A percentile compares a stretch with the other conserved stretches of the same genome.
Evolutionary conservation across 1,140 invertebrate genomes (phyloP).

Genomic region (Drosophila arizonae): DNA sequence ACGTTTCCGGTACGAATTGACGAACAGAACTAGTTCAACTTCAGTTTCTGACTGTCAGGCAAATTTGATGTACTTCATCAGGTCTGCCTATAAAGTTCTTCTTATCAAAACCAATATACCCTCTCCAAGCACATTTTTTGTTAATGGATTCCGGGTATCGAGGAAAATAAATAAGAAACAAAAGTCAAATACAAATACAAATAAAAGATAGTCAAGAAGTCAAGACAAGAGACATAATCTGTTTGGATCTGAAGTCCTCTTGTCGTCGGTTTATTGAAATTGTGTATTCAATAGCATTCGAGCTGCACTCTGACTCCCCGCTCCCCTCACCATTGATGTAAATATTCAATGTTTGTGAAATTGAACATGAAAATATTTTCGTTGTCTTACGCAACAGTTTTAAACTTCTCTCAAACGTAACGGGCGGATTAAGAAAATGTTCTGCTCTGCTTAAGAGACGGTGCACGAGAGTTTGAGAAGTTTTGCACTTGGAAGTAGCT

Average conservation of each 20-base stretch:
- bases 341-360: constrained; percentile 1
- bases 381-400: not conserved
- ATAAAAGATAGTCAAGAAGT: not conserved
- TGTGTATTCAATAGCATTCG: constrained; percentile 41
- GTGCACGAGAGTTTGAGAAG: not conserved
- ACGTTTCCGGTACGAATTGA: too few relatives aligned
- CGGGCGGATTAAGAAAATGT: not conserved
- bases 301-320: not conserved
- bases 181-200: not conserved
- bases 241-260: constrained; percentile 28
- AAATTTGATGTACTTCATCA: too few relatives aligned
- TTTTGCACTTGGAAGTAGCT: not conserved
- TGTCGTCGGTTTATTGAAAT: constrained; percentile 46
- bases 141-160: too few relatives aligned
- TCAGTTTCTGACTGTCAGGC: too few relatives aligned
- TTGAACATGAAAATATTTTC: not conserved
- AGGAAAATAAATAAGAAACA: not conserved
- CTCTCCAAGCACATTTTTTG: too few relatives aligned
- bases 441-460: too few relatives aligned
- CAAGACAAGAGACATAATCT: constrained; percentile 39
- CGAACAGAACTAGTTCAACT: too few relatives aligned
- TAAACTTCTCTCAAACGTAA: not conserved
- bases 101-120: too few relatives aligned
- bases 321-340: not conserved
- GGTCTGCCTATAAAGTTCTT: too few relatives aligned